A percentile compares a stretch with the other conserved stretches of the same genome.
phyloP scores from a whole-genome alignment of 2,888 invertebrate genomes.

The Pasiphila rectangulata region DNA sequence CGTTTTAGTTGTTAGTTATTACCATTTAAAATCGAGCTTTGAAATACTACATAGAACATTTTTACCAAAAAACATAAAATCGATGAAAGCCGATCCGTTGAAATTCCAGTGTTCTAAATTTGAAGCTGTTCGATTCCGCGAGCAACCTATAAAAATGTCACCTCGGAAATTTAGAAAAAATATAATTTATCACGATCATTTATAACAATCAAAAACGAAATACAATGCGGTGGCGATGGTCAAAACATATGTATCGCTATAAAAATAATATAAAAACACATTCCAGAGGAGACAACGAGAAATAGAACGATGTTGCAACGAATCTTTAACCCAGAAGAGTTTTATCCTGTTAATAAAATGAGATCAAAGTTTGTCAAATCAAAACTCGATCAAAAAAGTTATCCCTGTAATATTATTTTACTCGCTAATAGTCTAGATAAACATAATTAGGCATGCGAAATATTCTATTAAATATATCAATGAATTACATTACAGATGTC shows the following conservation, averaged over 20 bases:
- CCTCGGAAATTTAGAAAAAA: constrained; percentile 22
- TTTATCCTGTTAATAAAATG: constrained; percentile 2
- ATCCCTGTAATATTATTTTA: too few relatives aligned
- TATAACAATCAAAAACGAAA: constrained; percentile 43
- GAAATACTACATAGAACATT: background rate
- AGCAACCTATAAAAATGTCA: constrained; percentile 28
- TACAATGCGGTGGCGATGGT: constrained; percentile 41
- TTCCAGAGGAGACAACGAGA: constrained; percentile 26
- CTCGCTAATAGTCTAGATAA: too few relatives aligned
- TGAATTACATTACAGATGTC: too few relatives aligned
- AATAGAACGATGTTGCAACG: constrained; percentile 29
- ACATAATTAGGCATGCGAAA: too few relatives aligned
- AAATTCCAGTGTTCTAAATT: constrained; percentile 26
- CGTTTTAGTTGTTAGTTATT: constrained; percentile 4
- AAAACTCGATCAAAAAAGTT: too few relatives aligned
- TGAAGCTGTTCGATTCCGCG: constrained; percentile 29
- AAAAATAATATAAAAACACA: constrained; percentile 35
- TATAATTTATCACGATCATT: constrained; percentile 41
- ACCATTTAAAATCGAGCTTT: background rate
- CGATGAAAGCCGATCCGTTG: constrained; percentile 9
- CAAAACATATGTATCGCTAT: constrained; percentile 33
- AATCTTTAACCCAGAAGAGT: constrained; percentile 15
- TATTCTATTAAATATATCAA: too few relatives aligned
- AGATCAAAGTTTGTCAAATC: background rate
- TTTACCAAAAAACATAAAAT: constrained; percentile 7